Evolutionary conservation across 2,797 vertebrate species (phyloP), one percentile per base, ranked within the genome.

Genomic region (Lutjanus campechanus): DNA sequence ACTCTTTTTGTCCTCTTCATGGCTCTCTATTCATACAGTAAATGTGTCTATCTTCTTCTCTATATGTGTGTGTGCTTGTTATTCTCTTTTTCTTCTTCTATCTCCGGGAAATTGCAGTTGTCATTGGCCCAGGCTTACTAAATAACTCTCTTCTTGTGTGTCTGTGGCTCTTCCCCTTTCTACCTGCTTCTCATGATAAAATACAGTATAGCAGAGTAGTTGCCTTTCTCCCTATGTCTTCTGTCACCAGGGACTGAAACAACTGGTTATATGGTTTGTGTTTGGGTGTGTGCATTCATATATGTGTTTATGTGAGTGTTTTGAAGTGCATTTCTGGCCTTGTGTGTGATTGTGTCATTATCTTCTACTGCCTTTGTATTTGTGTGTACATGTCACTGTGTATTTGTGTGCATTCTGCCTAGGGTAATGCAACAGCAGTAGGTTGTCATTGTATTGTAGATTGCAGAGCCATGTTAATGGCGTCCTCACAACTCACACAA

Each of bases 361-460:
- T 76, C 49, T 79, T 36, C 29, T n/a, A 9, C n/a, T 47, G 11
- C 20, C 17, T 47, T 72, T 77, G 53, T 79, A 62, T 85, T 64
- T 67, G 46, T 50, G 54, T 64, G 68, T 58, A 47, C 46, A 50
- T 79, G 47, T 47, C 36, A 59, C 55, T 77, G 43, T 53, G 36
- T 76, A 47, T 76, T 62, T 78, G 29, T 73, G 22, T 76, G 71
- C 69, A 41, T 76, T 60, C 55, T 62, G 73, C 78, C 66, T 47
- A 44, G 13, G 77, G 86, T 79, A 79, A 73, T 61, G 29, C 71
- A 73, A 53, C 65, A 75, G 67, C 75, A 73, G 51, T 64, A 64
- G 71, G 76, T 78, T 89, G 73, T 76, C 60, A 49, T 80, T 50
- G 75, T 58, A 47, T 73, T 76, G 74, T 76, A 77, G 65, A 85